phyloP scores from a whole-genome alignment of 2,797 vertebrate genomes.

The Melanotaenia maccullochi region DNA sequence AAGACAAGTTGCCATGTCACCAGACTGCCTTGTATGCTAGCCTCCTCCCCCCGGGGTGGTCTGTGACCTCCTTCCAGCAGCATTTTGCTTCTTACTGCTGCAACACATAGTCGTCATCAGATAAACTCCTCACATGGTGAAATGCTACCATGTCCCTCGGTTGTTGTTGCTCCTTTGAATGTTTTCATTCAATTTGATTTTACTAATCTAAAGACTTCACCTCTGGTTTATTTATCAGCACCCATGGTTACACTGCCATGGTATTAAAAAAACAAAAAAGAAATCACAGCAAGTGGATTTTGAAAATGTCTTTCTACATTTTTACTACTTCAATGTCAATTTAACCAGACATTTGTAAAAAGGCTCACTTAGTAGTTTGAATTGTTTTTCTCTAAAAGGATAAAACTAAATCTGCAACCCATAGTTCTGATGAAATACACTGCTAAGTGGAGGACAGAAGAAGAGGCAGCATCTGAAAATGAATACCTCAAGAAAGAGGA shows the following conservation, averaged over 20 bases:
- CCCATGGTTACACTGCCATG: conserved; percentile 9
- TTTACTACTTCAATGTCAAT: no score
- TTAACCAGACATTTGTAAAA: no score
- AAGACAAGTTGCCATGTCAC: conserved; percentile 77
- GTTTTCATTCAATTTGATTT: conserved; percentile 9
- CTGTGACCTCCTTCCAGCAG: conserved; percentile 75
- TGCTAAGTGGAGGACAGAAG: background rate
- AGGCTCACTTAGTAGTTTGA: no score
- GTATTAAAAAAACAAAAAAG: background rate
- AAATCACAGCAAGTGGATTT: no score
- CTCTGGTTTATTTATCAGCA: conserved; percentile 4
- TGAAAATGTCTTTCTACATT: no score
- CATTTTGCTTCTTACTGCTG: conserved; percentile 52
- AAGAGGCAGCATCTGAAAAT: no score
- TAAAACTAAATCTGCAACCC: background rate
- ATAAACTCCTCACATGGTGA: conserved; percentile 36
- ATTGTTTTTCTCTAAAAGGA: background rate
- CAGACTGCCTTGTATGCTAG: conserved; percentile 65
- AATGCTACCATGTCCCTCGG: background rate
- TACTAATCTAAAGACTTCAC: background rate
- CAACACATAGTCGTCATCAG: conserved; percentile 27
- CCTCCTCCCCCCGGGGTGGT: conserved; percentile 69
- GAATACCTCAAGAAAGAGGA: no score
- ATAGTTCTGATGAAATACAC: background rate
- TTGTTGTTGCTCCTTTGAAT: background rate